Evolutionary conservation across 1,140 invertebrate species (phyloP), one percentile per base, ranked within the genome.

Genomic region (Araneus ventricosus): DNA sequence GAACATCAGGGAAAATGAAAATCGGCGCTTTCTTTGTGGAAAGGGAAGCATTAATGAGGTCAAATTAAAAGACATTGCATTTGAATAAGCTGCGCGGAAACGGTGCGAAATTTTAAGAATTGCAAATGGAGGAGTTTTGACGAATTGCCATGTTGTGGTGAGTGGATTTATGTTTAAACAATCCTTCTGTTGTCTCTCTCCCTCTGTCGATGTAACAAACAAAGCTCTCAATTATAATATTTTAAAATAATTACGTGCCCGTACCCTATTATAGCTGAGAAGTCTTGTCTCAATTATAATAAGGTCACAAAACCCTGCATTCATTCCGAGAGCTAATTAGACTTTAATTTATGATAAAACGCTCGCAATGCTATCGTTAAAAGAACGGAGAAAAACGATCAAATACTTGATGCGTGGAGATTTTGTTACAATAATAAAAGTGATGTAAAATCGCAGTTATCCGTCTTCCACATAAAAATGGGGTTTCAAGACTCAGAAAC

Each of bases 1-100:
- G 70, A 52, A 52, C 63, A 75, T 75, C 70, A 75, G 30, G 34
- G 70, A 34, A 37, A 75, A 75, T 75, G 70, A 75, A 75, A 75
- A 75, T 75, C 30, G 70, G 30, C 70, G 30, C 70, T 75, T 70
- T 75, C 70, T 75, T 75, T 75, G 70, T 75, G 30, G 70, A 75
- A 20, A 22, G 30, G 70, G 22, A 70, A 34, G 14, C 70, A 37
- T 75, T 75, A 75, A 75, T 75, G 70, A 75, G 70, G 70, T 75
- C 70, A 75, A 75, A 75, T 75, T 75, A 75, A 75, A 75, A 75
- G 70, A 34, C 70, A 75, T 20, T 75, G 70, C 70, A 75, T 75
- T 75, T 75, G 70, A 75, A 75, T 75, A 34, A 75, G 70, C 30
- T 75, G 20, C 27, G 7, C n/a, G 63, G 63, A 67, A 67, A 67